These are phyloP conservation scores for Lithosia quadra DNA, from an alignment of 2,888 invertebrate species.

Conservation along the genomic window DNA sequence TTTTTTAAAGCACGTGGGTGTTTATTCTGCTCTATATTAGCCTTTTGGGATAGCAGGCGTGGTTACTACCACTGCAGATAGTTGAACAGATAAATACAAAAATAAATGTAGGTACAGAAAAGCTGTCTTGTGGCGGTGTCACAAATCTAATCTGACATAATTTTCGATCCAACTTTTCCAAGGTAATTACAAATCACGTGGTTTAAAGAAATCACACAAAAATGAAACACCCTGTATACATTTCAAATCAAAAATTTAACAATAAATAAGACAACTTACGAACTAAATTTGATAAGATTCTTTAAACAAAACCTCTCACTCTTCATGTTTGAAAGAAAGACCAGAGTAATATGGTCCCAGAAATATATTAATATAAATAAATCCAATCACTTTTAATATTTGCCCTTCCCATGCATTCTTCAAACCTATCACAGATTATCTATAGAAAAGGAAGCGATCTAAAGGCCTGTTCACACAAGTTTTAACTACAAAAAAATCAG, in stretches of 20 bases:
- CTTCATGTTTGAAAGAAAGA: slow-evolving; percentile 23
- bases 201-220: background rate
- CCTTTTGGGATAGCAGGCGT: too few species aligned
- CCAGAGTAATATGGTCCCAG: slow-evolving; percentile 32
- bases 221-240: slow-evolving; percentile 8
- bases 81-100: background rate
- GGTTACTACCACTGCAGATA: too few species aligned
- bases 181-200: background rate
- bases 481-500: background rate
- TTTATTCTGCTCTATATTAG: too few species aligned
- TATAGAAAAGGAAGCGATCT: slow-evolving; percentile 29
- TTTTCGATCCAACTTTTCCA: background rate
- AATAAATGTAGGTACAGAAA: background rate
- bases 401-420: slow-evolving; percentile 26
- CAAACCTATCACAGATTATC: slow-evolving; percentile 62
- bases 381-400: slow-evolving; percentile 19
- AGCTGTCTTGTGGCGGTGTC: background rate
- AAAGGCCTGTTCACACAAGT: slow-evolving; percentile 22
- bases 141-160: too few species aligned
- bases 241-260: slow-evolving; percentile 26
- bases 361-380: slow-evolving; percentile 25
- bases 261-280: slow-evolving; percentile 44
- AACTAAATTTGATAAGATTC: slow-evolving; percentile 42
- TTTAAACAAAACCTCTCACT: slow-evolving; percentile 25
- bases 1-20: too few species aligned